Conservation (phyloP, 2,888 invertebrate genomes). For the Lacanobia oleracea region DNA sequence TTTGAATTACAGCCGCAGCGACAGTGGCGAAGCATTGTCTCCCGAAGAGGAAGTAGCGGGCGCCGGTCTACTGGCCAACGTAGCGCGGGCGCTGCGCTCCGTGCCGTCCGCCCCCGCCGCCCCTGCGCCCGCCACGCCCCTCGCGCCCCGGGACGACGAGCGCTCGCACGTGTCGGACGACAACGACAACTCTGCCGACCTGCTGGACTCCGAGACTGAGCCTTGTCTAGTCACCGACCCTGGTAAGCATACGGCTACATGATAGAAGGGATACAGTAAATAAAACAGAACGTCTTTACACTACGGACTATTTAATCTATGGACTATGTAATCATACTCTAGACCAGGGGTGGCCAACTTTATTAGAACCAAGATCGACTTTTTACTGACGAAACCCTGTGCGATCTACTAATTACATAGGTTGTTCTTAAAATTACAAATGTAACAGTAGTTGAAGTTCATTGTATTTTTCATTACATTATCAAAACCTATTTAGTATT, state of each 20-base stretch:
- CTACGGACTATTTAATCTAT: no score
- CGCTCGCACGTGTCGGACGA: conserved; percentile 86
- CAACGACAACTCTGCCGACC: conserved; percentile 94
- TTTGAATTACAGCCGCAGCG: conserved; percentile 88
- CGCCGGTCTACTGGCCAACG: conserved; percentile 92
- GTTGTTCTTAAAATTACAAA: no score
- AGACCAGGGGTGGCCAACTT: no score
- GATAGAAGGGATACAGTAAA: no score
- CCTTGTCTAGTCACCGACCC: conserved; percentile 96
- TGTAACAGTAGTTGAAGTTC: no score
- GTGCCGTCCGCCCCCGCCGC: conserved; percentile 60
- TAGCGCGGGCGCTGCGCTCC: conserved; percentile 91
- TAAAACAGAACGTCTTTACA: no score
- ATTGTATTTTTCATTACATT: no score
- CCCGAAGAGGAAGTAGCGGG: conserved; percentile 88
- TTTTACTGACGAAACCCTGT: no score
- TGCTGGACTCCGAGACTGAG: conserved; percentile 95
- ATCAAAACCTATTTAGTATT: no score
- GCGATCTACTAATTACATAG: no score
- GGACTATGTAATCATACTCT: no score
- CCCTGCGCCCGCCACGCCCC: conserved; percentile 60
- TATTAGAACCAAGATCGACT: no score
- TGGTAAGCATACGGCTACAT: conserved; percentile 77
- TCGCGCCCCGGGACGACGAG: conserved; percentile 76
- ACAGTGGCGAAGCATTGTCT: conserved; percentile 93